Percentiles rank a stretch among this genome's conserved stretches.
These are phyloP conservation scores for Chalcis sispes DNA, from an alignment of 2,888 invertebrate species.

Conservation along the genomic window DNA sequence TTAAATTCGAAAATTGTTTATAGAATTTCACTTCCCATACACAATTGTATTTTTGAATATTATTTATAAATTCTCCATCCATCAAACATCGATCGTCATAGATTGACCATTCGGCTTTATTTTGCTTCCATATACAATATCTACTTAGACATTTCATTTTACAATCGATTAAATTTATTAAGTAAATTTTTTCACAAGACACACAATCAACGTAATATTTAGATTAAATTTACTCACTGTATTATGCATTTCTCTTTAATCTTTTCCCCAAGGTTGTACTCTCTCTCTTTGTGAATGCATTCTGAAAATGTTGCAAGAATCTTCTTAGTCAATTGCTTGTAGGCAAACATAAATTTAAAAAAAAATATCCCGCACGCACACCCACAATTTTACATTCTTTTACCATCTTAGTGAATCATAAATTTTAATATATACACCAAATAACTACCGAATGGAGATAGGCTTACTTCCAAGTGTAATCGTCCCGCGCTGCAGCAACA, in stretches of 20 bases:
- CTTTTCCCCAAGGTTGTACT: conserved; percentile 78
- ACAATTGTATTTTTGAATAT: conserved; percentile 79
- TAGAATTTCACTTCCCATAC: conserved; percentile 91
- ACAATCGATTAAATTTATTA: not conserved
- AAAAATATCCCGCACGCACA: too few relatives aligned
- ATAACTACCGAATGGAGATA: not conserved
- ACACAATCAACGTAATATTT: too few relatives aligned
- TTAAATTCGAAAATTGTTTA: conserved; percentile 88
- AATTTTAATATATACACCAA: too few relatives aligned
- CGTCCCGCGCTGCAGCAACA: not conserved
- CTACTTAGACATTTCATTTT: conserved; percentile 71
- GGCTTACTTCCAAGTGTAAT: not conserved
- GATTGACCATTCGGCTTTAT: conserved; percentile 80
- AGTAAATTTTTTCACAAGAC: not conserved
- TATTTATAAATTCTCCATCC: conserved; percentile 82
- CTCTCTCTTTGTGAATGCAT: conserved; percentile 79
- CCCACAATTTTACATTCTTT: too few relatives aligned
- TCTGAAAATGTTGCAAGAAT: conserved; percentile 61
- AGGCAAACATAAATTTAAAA: too few relatives aligned
- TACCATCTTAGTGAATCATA: too few relatives aligned
- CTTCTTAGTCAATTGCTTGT: too few relatives aligned
- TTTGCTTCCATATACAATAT: conserved; percentile 77
- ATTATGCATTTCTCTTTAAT: conserved; percentile 84
- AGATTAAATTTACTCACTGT: too few relatives aligned
- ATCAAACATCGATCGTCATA: conserved; percentile 86